Percentiles rank a stretch among this genome's conserved stretches.
Conservation (phyloP, 2,888 invertebrate species). For the Acleris laterana region DNA sequence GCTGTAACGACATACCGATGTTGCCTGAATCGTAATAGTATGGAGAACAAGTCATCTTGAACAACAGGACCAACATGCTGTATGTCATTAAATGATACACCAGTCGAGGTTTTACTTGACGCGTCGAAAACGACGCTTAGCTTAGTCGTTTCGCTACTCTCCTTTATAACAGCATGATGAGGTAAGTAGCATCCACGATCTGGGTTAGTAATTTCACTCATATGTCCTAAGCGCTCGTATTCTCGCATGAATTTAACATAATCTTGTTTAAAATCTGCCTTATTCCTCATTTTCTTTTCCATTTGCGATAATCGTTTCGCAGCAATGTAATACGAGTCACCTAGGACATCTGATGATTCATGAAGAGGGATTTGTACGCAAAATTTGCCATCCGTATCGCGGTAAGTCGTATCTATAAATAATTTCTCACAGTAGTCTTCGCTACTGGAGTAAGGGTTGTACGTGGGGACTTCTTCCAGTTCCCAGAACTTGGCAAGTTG, state of each 20-base stretch:
- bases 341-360: conserved; percentile 7
- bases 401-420: conserved; percentile 8
- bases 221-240: conserved; percentile 10
- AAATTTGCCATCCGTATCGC: background rate
- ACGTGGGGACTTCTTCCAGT: conserved; percentile 4
- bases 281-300: background rate
- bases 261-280: background rate
- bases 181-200: background rate
- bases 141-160: background rate
- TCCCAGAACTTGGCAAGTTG: conserved; percentile 12
- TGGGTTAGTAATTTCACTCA: conserved; percentile 5
- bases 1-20: conserved; percentile 29
- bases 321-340: conserved; percentile 9
- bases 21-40: conserved; percentile 40
- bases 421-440: conserved; percentile 1
- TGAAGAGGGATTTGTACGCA: background rate
- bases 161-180: background rate
- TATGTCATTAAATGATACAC: conserved; percentile 4
- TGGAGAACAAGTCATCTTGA: conserved; percentile 22
- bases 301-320: background rate
- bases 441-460: background rate
- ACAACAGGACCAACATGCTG: conserved; percentile 12
- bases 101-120: conserved; percentile 7
- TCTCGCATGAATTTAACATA: conserved; percentile 9
- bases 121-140: no score